Conservation (phyloP, 2,797 vertebrate species). For the Taeniopygia guttata region DNA sequence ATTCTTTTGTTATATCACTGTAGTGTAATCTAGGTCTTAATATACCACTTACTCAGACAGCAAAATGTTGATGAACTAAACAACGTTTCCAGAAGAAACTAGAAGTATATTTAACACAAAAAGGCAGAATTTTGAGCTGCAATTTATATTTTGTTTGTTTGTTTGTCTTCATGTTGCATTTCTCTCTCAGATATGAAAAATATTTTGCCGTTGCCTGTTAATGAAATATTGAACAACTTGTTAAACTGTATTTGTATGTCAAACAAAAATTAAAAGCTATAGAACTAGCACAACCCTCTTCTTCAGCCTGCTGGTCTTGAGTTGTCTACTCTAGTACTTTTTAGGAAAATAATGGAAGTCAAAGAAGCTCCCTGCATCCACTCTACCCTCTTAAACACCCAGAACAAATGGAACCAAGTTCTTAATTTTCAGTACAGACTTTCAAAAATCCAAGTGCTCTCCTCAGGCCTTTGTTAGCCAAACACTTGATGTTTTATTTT, state of each 20-base stretch:
- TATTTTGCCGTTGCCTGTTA: neutral
- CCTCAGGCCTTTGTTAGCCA: neutral
- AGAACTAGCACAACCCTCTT: neutral
- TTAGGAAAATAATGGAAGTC: neutral
- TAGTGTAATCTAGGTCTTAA: fast-evolving
- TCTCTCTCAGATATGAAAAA: neutral
- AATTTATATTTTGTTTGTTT: neutral
- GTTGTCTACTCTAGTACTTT: neutral
- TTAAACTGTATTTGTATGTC: neutral
- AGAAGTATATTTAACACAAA: neutral
- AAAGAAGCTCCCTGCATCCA: fast-evolving
- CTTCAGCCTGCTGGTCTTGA: neutral
- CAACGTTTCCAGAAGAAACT: neutral
- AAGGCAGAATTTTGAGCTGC: neutral
- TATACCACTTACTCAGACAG: neutral
- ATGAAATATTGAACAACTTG: neutral
- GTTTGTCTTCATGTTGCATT: neutral
- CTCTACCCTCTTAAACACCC: fast-evolving
- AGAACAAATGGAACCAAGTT: neutral
- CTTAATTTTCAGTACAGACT: neutral
- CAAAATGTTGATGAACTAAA: neutral
- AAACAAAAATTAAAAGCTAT: neutral
- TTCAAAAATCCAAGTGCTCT: neutral
- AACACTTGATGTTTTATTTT: neutral
- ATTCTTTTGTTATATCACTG: neutral